Evolutionary conservation across 1,140 invertebrate species (phyloP), one percentile per base, ranked within the genome.

Genomic region (Heliconius congener): DNA sequence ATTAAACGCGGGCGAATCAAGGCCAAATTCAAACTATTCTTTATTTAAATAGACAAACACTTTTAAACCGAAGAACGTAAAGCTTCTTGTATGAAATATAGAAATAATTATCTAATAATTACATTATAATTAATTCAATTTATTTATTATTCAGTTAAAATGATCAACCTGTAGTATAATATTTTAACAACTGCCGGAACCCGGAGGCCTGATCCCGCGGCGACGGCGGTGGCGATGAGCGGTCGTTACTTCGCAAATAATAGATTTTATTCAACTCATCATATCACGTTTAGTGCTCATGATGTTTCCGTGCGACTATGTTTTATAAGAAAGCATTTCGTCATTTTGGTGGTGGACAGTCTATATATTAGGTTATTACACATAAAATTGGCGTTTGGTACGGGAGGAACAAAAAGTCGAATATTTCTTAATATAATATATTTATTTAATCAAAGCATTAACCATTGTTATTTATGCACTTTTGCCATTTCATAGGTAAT

Each of bases 251-350:
- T 57, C 19, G 55, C 55, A 57, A 57, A 57, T 57, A 57, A 57
- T 57, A 57, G 55, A 57, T 57, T 57, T 57, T 57, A 27, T 27
- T 57, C 6, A 57, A 57, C 6, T 23, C n/a, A n/a, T 57, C 55
- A 57, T 57, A 57, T 57, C 55, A 57, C 55, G 55, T 57, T 23
- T 1, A 57, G 19, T n/a, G n/a, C 55, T 57, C 55, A 57, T 57
- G 55, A 57, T 57, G 55, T 57, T 57, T 57, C 55, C 55, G 55
- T 57, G 6, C n/a, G 55, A 57, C 55, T n/a, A n/a, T n/a, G 55
- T 57, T 57, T 57, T 57, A 57, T 23, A 23, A 57, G 23, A 57
- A 37, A 5, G 34, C 34, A 37, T 37, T 6, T 37, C 6, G 34
- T 37, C 34, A 4, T 8, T 37, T 37, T 37, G 34, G 34, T 37